A percentile compares a stretch with the other conserved stretches of the same genome.
Evolutionary conservation across 92 coral and sea anemone species (phyloP).

Genomic region (Virgularia gustaviana): DNA sequence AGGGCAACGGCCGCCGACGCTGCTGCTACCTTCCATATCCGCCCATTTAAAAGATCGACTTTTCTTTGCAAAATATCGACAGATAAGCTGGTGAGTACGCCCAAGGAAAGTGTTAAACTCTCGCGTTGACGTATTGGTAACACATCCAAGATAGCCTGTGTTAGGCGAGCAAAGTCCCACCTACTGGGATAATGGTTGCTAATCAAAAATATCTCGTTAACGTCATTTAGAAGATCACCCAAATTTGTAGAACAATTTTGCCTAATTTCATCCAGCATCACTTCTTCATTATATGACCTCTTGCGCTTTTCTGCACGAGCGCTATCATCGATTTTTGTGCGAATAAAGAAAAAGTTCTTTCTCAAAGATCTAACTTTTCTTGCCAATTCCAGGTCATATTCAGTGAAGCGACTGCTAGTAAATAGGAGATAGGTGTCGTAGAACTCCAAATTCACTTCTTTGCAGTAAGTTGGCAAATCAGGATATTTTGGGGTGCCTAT

Average conservation of each 20-base stretch:
- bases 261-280: slow-evolving; percentile 21
- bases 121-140: slow-evolving; percentile 40
- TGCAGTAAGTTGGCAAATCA: slow-evolving; percentile 30
- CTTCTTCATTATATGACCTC: slow-evolving; percentile 26
- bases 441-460: slow-evolving; percentile 22
- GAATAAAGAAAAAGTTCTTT: slow-evolving; percentile 40
- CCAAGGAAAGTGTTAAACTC: slow-evolving; percentile 37
- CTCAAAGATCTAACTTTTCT: slow-evolving; percentile 22
- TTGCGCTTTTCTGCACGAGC: slow-evolving; percentile 26
- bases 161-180: slow-evolving; percentile 58
- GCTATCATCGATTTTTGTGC: slow-evolving; percentile 39
- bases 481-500: slow-evolving; percentile 48
- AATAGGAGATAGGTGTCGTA: slow-evolving; percentile 46
- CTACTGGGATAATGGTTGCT: slow-evolving; percentile 46
- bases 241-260: slow-evolving; percentile 17
- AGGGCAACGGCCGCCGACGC: slow-evolving; percentile 43
- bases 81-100: slow-evolving; percentile 28
- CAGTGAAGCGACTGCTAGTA: slow-evolving; percentile 33
- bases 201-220: slow-evolving; percentile 35
- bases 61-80: slow-evolving; percentile 33
- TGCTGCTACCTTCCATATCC: slow-evolving; percentile 45
- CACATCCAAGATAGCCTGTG: slow-evolving; percentile 46
- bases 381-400: slow-evolving; percentile 35
- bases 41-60: slow-evolving; percentile 41
- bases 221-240: neutral